Percentiles rank a stretch among this genome's conserved stretches.
phyloP scores from a whole-genome alignment of 2,113 vertebrate genomes.

The Rhinoderma darwinii region DNA sequence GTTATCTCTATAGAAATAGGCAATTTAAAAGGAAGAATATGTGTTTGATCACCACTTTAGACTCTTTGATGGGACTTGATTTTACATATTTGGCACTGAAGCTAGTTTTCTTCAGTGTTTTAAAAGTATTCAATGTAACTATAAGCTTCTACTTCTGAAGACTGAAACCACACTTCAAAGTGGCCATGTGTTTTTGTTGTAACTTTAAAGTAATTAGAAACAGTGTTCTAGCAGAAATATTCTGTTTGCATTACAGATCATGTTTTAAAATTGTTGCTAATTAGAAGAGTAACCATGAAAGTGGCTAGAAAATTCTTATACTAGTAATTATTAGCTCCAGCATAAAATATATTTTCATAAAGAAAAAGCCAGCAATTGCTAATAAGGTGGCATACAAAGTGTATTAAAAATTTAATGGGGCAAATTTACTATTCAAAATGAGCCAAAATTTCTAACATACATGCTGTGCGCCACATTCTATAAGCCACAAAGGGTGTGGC shows the following conservation, averaged over 20 bases:
- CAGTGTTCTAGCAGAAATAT: conserved; percentile 33
- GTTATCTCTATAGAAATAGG: conserved; percentile 53
- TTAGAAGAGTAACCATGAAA: conserved; percentile 25
- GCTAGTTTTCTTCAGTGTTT: conserved; percentile 40
- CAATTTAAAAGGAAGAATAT: conserved; percentile 56
- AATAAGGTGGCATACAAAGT: background rate
- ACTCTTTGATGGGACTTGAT: conserved; percentile 56
- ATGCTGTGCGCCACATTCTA: too few relatives aligned
- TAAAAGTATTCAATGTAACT: conserved; percentile 52
- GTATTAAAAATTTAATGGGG: background rate
- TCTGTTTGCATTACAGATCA: background rate
- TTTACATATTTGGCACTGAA: conserved; percentile 57
- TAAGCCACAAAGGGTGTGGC: too few relatives aligned
- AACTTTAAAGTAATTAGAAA: conserved; percentile 49
- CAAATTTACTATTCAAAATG: too few relatives aligned
- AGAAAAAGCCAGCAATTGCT: background rate
- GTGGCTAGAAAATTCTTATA: background rate
- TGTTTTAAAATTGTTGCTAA: conserved; percentile 41
- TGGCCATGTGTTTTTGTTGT: conserved; percentile 44
- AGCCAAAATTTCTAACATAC: too few relatives aligned
- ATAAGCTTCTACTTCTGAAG: conserved; percentile 34
- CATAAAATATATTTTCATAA: background rate
- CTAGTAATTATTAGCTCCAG: background rate
- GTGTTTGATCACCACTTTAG: conserved; percentile 58
- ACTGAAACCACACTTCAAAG: conserved; percentile 49